Conservation (phyloP, 1,140 invertebrate species). For the Tetramorium simillimum region DNA sequence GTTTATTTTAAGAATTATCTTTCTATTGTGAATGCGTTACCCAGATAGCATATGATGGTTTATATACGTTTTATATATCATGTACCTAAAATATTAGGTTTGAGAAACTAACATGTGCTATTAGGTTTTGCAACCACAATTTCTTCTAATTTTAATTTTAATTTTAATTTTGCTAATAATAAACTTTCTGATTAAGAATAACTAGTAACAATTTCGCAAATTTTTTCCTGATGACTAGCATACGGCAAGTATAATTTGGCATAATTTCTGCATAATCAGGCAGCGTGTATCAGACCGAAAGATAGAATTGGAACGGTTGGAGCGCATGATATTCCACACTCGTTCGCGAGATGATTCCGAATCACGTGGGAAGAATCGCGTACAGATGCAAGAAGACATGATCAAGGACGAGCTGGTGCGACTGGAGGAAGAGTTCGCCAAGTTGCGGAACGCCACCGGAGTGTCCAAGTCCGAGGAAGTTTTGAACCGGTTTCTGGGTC, state of each 20-base stretch:
- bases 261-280: constrained; percentile 72
- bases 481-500: constrained; percentile 89
- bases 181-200: not conserved
- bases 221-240: not conserved
- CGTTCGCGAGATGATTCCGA: constrained; percentile 77
- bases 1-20: not conserved
- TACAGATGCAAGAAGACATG: constrained; percentile 72
- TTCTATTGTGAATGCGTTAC: not conserved
- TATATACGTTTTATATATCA: too few species aligned
- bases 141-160: not conserved
- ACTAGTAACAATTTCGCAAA: not conserved
- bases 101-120: too few species aligned
- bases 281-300: constrained; percentile 89
- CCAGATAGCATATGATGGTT: too few species aligned
- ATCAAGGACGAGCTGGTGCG: constrained; percentile 82
- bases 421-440: constrained; percentile 90
- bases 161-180: not conserved
- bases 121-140: not conserved
- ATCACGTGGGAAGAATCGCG: constrained; percentile 53
- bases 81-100: too few species aligned
- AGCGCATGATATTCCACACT: constrained; percentile 89
- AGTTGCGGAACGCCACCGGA: constrained; percentile 91
- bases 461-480: constrained; percentile 91
- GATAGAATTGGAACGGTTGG: constrained; percentile 89
- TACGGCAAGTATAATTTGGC: not conserved